Evolutionary conservation across 2,888 invertebrate genomes (phyloP), one percentile per base, ranked within the genome.

Genomic region (Cetonia aurata): DNA sequence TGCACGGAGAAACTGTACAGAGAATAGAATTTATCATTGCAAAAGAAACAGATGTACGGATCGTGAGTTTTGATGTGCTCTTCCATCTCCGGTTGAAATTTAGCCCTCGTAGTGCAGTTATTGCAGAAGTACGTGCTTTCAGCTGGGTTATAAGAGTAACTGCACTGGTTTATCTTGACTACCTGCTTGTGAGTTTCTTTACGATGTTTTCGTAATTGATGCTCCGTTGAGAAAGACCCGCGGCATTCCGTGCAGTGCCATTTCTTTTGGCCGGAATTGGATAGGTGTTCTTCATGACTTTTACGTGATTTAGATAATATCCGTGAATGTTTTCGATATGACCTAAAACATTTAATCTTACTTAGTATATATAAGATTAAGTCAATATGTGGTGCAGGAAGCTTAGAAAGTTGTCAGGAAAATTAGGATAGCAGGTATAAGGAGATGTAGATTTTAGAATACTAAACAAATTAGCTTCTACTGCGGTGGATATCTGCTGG

Each of bases 181-280:
- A n/a, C 13, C 10, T 56, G 15, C 70, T 9, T 52, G 42, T 84
- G 12, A 87, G 86, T 44, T 84, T 86, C 1, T 84, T 85, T 77
- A 86, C 87, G 0, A 85, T 86, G 74, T 86, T 86, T 0, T 82
- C 84, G 75, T 86, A 87, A 60, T 86, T 86, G 41, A 85, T 81
- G n/a, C 87, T 86, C 86, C 0, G 86, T 86, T 0, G 86, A 86
- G 71, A 86, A 87, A 0, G 86, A 86, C 0, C 80, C 83, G 0
- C 86, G 86, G 74, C 87, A 87, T 75, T 85, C 85, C 31, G 85
- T 84, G 67, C 87, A 87, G 59, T 85, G 85, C 65, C 86, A 87
- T 48, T 44, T 19, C 17, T 6, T 12, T 31, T 31, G 48, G 19
- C 6, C 48, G 13, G 33, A 12, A 25, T 25, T 25, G n/a, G n/a